These are phyloP conservation scores for Lepilemur septentrionalis DNA, from an alignment of 2,797 vertebrate genomes.

Conservation along the genomic window DNA sequence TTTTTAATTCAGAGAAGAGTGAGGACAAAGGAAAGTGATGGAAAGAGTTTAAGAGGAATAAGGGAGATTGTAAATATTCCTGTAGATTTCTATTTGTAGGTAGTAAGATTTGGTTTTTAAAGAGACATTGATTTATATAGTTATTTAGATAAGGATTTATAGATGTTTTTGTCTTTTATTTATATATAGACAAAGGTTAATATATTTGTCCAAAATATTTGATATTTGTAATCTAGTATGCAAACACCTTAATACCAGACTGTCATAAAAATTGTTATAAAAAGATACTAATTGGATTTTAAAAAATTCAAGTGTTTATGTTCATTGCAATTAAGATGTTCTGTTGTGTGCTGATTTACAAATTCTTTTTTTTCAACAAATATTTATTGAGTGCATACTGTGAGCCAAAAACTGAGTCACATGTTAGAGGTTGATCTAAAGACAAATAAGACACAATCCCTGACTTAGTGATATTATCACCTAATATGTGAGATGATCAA, in stretches of 20 bases:
- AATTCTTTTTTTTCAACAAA: neutral
- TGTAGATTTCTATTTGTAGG: neutral
- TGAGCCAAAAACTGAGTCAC: neutral
- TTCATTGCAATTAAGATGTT: neutral
- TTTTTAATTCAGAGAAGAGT: neutral
- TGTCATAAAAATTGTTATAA: neutral
- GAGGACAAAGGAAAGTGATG: neutral
- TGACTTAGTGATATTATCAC: neutral
- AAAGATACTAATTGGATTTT: neutral
- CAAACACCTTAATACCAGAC: neutral
- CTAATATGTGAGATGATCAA: neutral
- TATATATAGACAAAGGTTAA: neutral
- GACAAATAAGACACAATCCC: neutral
- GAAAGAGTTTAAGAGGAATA: slow-evolving; percentile 28
- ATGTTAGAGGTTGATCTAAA: neutral
- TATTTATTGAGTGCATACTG: neutral
- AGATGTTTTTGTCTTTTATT: neutral
- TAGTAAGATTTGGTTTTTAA: slow-evolving; percentile 42
- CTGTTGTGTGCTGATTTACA: slow-evolving; percentile 3
- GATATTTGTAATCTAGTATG: neutral
- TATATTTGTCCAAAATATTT: slow-evolving; percentile 42
- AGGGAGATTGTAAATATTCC: neutral
- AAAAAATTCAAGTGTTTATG: neutral
- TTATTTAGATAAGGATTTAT: slow-evolving; percentile 8
- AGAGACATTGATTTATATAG: neutral